Base-by-base conservation (phyloP, 2,888 invertebrate genomes). In the Branchipolynoe longqiensis region DNA sequence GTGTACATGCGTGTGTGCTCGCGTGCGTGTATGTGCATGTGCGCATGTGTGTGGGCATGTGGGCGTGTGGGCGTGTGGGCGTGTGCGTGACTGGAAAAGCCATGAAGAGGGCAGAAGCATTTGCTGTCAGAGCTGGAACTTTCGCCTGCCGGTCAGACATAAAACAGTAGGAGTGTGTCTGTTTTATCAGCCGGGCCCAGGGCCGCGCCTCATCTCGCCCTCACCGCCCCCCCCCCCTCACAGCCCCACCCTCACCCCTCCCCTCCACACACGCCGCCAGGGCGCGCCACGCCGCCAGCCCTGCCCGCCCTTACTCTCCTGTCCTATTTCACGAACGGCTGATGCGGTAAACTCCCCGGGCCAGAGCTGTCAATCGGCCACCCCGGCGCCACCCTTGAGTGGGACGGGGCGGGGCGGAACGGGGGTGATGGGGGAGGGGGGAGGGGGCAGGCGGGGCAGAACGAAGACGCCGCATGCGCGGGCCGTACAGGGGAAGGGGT, bases 101-200 rank as follows among this genome's bases (percentile, higher is more conserved):
- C n/a, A n/a, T n/a, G n/a, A n/a, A n/a, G n/a, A n/a, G n/a, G n/a
- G n/a, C n/a, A n/a, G n/a, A n/a, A n/a, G n/a, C n/a, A n/a, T n/a
- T n/a, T n/a, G 3, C 62, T 62, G 28, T 62, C 62, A 62, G 62
- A 25, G 14, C 25, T 31, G 62, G 62, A 3, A 25, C 31, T 28
- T 28, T 62, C 62, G 62, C 31, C 62, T 25, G 25, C 28, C 25
- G 62, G 62, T 62, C 62, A 62, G 31, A 62, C 62, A 62, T 62
- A 62, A 62, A 62, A 62, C 62, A 62, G 62, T 31, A 28, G 14
- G 62, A 31, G 28, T 31, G 62, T 62, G 62, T 62, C 62, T 62
- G 62, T n/a, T 62, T 62, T 62, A 62, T 62, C 31, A 14, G 62
- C 25, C 62, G 3, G 28, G 62, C 58, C 58, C 25, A n/a, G n/a